These are phyloP conservation scores for Syrphus vitripennis DNA, from an alignment of 2,888 invertebrate genomes.

Conservation along the genomic window DNA sequence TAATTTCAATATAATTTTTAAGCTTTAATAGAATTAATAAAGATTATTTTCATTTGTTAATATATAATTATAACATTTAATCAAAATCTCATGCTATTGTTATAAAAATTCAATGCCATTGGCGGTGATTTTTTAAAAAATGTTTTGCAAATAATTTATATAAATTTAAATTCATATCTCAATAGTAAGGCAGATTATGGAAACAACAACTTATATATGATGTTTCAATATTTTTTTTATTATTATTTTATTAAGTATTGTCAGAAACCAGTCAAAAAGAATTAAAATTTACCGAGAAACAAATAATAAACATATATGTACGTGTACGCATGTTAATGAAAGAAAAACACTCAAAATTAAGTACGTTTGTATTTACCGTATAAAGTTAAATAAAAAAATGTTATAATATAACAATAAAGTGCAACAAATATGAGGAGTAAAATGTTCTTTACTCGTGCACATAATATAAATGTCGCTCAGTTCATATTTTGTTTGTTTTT, in stretches of 20 bases:
- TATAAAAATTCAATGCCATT: slow-evolving; percentile 20
- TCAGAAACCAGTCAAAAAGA: slow-evolving; percentile 41
- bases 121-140: slow-evolving; percentile 20
- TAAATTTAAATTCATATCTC: slow-evolving; percentile 53
- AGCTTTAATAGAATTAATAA: slow-evolving; percentile 1
- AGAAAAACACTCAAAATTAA: slow-evolving; percentile 46
- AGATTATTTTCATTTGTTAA: neutral
- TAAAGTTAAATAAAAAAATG: slow-evolving; percentile 8
- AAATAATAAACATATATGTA: neutral
- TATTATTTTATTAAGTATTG: slow-evolving; percentile 43
- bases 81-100: slow-evolving; percentile 8
- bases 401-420: slow-evolving; percentile 43
- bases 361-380: slow-evolving; percentile 47
- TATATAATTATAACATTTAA: neutral
- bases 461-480: slow-evolving; percentile 50
- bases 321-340: neutral
- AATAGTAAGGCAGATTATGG: slow-evolving; percentile 67
- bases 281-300: slow-evolving; percentile 13
- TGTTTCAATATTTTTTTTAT: slow-evolving; percentile 18
- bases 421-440: slow-evolving; percentile 41
- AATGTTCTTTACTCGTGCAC: slow-evolving; percentile 42
- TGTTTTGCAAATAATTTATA: slow-evolving; percentile 23
- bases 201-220: slow-evolving; percentile 48
- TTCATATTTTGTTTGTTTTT: slow-evolving; percentile 34
- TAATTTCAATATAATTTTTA: slow-evolving; percentile 3